These are phyloP conservation scores for Rhipidura dahli DNA, from an alignment of 2,113 vertebrate genomes.

Conservation along the genomic window DNA sequence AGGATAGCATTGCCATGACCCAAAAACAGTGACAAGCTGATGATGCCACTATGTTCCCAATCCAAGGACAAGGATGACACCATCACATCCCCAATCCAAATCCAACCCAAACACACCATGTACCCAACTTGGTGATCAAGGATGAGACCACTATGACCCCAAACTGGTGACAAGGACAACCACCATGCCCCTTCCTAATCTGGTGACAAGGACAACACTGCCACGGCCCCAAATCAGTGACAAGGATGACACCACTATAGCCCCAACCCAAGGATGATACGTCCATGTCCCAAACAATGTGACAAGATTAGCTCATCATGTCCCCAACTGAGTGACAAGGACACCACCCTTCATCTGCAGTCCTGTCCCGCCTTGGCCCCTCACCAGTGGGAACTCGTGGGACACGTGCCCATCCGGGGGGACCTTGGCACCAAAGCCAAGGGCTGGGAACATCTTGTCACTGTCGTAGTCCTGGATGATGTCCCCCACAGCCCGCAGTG, in stretches of 20 bases:
- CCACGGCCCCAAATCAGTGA: neutral
- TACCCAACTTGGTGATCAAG: neutral
- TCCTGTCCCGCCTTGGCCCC: neutral
- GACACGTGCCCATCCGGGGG: neutral
- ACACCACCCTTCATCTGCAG: neutral
- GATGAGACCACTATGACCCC: neutral
- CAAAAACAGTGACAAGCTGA: neutral
- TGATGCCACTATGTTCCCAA: neutral
- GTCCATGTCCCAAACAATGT: neutral
- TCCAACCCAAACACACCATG: neutral
- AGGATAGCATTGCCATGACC: neutral
- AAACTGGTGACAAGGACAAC: neutral
- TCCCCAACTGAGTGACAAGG: neutral
- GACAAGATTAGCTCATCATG: neutral
- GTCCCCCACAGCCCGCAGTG: neutral
- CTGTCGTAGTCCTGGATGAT: constrained; percentile 1
- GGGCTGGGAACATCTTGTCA: neutral
- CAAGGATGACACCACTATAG: neutral
- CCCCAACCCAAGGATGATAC: neutral
- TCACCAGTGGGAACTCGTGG: neutral
- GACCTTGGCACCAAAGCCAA: neutral
- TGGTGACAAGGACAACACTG: neutral
- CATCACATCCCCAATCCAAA: neutral
- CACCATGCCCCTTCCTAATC: neutral
- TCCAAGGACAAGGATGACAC: neutral